Evolutionary conservation across 2,888 invertebrate genomes (phyloP).

Genomic region (Pterobdella sp.): DNA sequence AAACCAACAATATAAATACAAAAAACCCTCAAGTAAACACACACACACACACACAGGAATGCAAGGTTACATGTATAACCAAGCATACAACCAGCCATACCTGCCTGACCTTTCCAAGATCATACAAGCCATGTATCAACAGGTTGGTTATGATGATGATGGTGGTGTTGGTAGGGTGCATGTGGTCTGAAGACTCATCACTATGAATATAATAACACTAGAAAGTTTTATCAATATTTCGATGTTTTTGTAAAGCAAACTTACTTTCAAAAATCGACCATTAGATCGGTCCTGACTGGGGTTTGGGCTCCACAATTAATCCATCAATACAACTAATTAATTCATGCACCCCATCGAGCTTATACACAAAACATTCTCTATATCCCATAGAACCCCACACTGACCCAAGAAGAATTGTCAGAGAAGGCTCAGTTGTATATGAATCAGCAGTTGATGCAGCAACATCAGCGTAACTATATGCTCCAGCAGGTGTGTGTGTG

Average conservation of each 20-base stretch:
- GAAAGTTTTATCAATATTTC: too few relatives aligned
- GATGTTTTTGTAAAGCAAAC: too few relatives aligned
- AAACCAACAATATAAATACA: neutral
- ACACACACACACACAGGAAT: slow-evolving; percentile 12
- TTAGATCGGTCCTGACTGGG: too few relatives aligned
- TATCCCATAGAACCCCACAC: slow-evolving; percentile 17
- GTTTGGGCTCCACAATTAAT: too few relatives aligned
- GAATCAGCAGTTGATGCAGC: slow-evolving; percentile 24
- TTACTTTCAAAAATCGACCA: too few relatives aligned
- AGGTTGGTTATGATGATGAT: neutral
- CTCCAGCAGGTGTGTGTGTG: slow-evolving; percentile 5
- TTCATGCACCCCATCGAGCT: too few relatives aligned
- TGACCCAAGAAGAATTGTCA: slow-evolving; percentile 21
- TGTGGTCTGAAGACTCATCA: neutral
- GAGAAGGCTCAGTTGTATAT: slow-evolving; percentile 24
- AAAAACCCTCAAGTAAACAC: slow-evolving; percentile 7
- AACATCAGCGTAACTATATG: slow-evolving; percentile 13
- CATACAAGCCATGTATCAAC: slow-evolving; percentile 24
- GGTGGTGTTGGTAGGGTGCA: neutral
- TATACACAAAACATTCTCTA: too few relatives aligned
- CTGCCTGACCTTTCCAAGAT: slow-evolving; percentile 14
- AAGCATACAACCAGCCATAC: slow-evolving; percentile 11
- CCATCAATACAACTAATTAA: too few relatives aligned
- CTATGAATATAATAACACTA: neutral
- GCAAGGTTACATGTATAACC: slow-evolving; percentile 10